Base-by-base conservation (phyloP, 2,888 invertebrate genomes). In the Merodon equestris region DNA sequence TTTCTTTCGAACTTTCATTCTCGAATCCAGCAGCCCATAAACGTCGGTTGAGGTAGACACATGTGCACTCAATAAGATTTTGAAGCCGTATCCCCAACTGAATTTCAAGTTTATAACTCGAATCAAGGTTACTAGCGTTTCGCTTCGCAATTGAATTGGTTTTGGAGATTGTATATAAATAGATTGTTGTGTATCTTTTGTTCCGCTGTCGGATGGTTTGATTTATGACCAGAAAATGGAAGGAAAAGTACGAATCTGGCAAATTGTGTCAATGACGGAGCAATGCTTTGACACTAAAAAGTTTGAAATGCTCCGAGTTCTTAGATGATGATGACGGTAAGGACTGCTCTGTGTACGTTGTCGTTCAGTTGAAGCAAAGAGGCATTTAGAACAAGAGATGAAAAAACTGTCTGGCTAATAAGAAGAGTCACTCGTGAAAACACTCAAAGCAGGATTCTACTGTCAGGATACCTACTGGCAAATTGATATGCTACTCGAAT, bases 81-180 rank as follows among this genome's bases (percentile, higher is more conserved):
- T n/a, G n/a, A n/a, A 27, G 27, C 7, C 7, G 27, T 27, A 27
- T 27, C 27, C 7, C 7, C 2, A 27, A 12, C 36, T 38, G 4
- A 9, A 14, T 40, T 38, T 4, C 15, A 40, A 12, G 57, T 51
- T 67, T 57, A 48, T 27, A 48, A 27, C 48, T 14, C 54, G 27
- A 19, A 36, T 44, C 57, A 67, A 67, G 67, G 67, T 57, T 57
- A 48, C 53, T 14, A 50, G 42, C 63, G 36, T 36, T 34, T 50
- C 48, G 34, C 12, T n/a, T 27, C 7, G 27, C 17, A 44, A 17
- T 13, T 38, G 19, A 38, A 47, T 12, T 17, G 47, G 17, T 48
- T 57, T 44, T 36, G 15, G 12, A 1, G 10, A 51, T 27, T 27
- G 7, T 40, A 1, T 38, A 15, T 1, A 34, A 10, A 19, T 12